These are phyloP conservation scores for Triops cancriformis DNA, from an alignment of 1,140 invertebrate species.

Conservation along the genomic window DNA sequence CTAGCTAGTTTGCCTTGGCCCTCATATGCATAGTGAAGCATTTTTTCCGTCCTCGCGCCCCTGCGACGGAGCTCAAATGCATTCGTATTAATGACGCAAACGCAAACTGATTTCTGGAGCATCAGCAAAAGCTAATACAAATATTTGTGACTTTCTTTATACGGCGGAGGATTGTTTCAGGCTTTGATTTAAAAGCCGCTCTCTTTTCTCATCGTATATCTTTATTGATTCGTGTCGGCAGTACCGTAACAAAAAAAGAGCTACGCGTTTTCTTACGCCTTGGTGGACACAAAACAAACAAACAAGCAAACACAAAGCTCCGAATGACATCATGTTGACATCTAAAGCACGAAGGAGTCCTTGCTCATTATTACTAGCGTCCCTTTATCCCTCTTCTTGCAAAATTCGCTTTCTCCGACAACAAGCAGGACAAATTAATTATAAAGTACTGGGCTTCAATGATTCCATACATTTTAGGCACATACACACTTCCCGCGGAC, in stretches of 20 bases:
- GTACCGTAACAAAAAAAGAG: too few relatives aligned
- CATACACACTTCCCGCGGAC: neutral
- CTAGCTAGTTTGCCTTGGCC: neutral
- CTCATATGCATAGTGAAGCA: neutral
- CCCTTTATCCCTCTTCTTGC: neutral
- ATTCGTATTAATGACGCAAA: neutral
- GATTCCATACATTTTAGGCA: neutral
- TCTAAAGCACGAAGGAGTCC: neutral
- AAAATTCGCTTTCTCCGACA: neutral
- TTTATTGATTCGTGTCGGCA: too few relatives aligned
- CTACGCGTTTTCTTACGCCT: too few relatives aligned
- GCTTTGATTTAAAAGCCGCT: too few relatives aligned
- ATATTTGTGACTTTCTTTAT: neutral
- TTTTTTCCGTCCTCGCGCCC: neutral
- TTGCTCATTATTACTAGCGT: neutral
- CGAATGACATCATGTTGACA: neutral
- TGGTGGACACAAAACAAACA: neutral
- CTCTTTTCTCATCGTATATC: too few relatives aligned
- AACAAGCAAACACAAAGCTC: neutral
- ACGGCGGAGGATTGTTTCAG: neutral
- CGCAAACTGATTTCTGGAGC: neutral
- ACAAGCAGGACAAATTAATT: neutral
- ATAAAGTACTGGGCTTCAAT: neutral
- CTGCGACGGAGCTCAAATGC: neutral
- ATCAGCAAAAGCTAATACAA: conserved; percentile 11